Conservation (phyloP, 2,888 invertebrate genomes). For the Augiades crinisus region DNA sequence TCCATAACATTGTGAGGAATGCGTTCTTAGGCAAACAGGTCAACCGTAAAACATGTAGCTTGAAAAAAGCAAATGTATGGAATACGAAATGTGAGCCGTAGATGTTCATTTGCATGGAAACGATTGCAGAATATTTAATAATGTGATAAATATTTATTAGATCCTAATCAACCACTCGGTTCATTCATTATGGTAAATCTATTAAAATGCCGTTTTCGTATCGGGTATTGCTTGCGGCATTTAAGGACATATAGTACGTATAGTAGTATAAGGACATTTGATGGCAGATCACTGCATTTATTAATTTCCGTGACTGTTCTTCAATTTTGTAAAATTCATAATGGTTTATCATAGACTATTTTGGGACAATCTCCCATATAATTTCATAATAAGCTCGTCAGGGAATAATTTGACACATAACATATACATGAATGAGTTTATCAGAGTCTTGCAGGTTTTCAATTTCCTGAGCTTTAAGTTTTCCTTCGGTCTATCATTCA, state of each 20-base stretch:
- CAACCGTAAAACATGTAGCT: constrained; percentile 6
- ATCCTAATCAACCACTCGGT: not conserved
- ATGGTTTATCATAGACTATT: too few species aligned
- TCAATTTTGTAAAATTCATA: too few species aligned
- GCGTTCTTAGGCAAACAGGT: constrained; percentile 13
- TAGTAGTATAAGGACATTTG: too few species aligned
- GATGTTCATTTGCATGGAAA: constrained; percentile 9
- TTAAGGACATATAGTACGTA: not conserved
- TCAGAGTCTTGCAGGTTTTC: too few species aligned
- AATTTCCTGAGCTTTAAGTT: too few species aligned
- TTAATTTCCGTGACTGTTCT: not conserved
- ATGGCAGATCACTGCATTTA: not conserved
- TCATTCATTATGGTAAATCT: constrained; percentile 9
- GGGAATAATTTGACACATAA: too few species aligned
- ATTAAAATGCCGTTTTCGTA: constrained; percentile 4
- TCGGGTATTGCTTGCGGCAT: not conserved
- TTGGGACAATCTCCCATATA: too few species aligned
- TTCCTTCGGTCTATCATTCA: too few species aligned
- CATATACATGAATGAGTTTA: too few species aligned
- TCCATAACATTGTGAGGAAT: constrained; percentile 17
- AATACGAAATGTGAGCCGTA: constrained; percentile 6
- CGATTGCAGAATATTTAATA: constrained; percentile 15
- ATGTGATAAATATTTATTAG: constrained; percentile 5
- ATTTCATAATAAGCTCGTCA: too few species aligned
- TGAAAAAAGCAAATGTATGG: constrained; percentile 3